Evolutionary conservation across 2,797 vertebrate species (phyloP).

Genomic region (Antennarius maculatus): DNA sequence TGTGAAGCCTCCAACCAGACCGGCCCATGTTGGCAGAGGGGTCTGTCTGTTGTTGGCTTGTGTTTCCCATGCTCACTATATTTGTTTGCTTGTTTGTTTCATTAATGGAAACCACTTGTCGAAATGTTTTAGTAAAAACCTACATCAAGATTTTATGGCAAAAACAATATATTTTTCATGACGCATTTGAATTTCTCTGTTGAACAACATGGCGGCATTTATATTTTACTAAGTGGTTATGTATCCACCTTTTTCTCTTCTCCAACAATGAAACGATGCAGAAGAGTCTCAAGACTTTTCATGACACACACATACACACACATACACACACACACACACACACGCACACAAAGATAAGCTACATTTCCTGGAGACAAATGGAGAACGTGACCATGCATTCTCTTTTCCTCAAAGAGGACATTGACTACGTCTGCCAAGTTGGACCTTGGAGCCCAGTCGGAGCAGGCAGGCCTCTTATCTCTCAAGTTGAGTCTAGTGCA

Average conservation of each 20-base stretch:
- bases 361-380: conserved; percentile 69
- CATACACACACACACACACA: conserved; percentile 21
- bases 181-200: conserved; percentile 84
- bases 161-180: conserved; percentile 87
- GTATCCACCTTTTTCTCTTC: conserved; percentile 77
- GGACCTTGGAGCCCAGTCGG: conserved; percentile 44
- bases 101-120: conserved; percentile 83
- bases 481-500: conserved; percentile 48
- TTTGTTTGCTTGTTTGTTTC: conserved; percentile 84
- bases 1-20: conserved; percentile 77
- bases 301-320: conserved; percentile 26
- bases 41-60: conserved; percentile 73
- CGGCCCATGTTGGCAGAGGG: conserved; percentile 76
- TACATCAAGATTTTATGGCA: conserved; percentile 84
- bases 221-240: conserved; percentile 83
- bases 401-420: conserved; percentile 51
- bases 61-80: conserved; percentile 66
- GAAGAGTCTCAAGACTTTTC: conserved; percentile 37
- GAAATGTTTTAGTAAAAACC: conserved; percentile 83
- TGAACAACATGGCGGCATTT: conserved; percentile 81
- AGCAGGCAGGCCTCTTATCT: conserved; percentile 51
- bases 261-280: conserved; percentile 67
- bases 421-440: conserved; percentile 50
- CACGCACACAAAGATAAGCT: conserved; percentile 29
- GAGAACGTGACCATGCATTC: conserved; percentile 30